Percentiles rank a stretch among this genome's conserved stretches.
Evolutionary conservation across 2,113 vertebrate species (phyloP).

Genomic region (Vimba vimba): DNA sequence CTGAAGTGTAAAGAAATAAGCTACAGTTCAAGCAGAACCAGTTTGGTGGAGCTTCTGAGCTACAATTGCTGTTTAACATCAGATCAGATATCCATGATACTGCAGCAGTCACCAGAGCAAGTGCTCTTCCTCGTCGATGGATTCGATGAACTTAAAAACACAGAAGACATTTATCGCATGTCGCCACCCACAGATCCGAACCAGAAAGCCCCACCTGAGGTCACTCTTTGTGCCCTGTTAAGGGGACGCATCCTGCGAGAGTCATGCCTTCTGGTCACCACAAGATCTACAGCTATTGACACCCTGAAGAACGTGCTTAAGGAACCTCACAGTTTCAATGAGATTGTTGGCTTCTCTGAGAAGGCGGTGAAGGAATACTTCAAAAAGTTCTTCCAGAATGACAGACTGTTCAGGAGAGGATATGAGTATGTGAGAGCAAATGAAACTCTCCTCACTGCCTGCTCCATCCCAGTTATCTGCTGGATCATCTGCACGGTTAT

Average conservation of each 20-base stretch:
- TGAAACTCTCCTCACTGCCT: slow-evolving; percentile 29
- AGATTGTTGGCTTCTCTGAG: slow-evolving; percentile 51
- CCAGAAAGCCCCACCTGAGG: slow-evolving; percentile 29
- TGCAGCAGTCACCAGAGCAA: slow-evolving; percentile 50
- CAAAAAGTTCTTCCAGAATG: slow-evolving; percentile 30
- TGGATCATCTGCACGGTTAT: slow-evolving; percentile 51
- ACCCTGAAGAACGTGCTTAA: slow-evolving; percentile 35
- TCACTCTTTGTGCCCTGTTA: slow-evolving; percentile 66
- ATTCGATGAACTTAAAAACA: slow-evolving; percentile 63
- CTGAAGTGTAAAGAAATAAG: slow-evolving; percentile 66
- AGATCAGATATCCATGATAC: slow-evolving; percentile 19
- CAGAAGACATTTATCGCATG: slow-evolving; percentile 7
- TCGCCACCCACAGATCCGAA: slow-evolving; percentile 33
- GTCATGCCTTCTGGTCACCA: slow-evolving; percentile 69
- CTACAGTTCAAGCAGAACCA: slow-evolving; percentile 1
- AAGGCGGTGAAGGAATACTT: slow-evolving; percentile 44
- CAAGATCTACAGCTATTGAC: slow-evolving; percentile 57
- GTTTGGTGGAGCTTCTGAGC: slow-evolving; percentile 59
- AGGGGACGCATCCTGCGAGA: slow-evolving; percentile 56
- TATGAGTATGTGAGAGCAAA: slow-evolving; percentile 27
- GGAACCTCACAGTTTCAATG: slow-evolving; percentile 20
- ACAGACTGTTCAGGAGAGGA: not conserved
- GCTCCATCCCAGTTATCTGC: slow-evolving; percentile 49
- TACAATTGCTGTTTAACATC: slow-evolving; percentile 43
- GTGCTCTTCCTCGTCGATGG: slow-evolving; percentile 71